These are phyloP conservation scores for Gobio gobio DNA, from an alignment of 2,113 vertebrate genomes.

Conservation along the genomic window DNA sequence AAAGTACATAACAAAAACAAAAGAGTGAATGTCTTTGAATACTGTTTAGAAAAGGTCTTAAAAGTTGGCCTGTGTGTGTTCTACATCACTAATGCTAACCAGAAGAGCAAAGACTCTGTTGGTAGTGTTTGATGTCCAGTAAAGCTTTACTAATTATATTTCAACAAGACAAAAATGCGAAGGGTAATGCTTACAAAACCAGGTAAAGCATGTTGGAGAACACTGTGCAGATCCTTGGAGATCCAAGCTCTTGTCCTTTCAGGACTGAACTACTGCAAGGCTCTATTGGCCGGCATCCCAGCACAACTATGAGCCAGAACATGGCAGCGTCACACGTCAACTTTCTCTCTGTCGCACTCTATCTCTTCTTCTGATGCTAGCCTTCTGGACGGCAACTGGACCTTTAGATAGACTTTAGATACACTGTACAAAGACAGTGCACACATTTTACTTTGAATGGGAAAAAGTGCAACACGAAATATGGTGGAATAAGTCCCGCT, in stretches of 20 bases:
- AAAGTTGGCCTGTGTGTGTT: neutral
- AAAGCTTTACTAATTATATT: neutral
- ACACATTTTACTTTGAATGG: neutral
- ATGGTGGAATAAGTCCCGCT: neutral
- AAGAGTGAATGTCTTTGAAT: slow-evolving; percentile 48
- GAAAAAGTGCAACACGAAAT: neutral
- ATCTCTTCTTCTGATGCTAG: neutral
- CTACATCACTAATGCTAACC: too few species aligned
- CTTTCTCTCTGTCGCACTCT: neutral
- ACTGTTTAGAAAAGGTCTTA: slow-evolving; percentile 65
- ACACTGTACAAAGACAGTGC: neutral
- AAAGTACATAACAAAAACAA: slow-evolving; percentile 64
- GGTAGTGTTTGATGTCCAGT: too few species aligned
- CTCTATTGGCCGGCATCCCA: neutral
- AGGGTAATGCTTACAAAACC: neutral
- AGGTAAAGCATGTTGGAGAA: neutral
- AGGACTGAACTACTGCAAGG: neutral
- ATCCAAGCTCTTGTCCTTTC: neutral
- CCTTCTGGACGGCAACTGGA: neutral
- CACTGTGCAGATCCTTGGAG: neutral
- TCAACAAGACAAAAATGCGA: neutral
- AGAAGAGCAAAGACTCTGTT: too few species aligned
- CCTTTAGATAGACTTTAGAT: neutral
- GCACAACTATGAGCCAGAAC: neutral
- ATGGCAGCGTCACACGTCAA: neutral